A percentile compares a stretch with the other conserved stretches of the same genome.
Conservation (phyloP, 2,888 invertebrate genomes). For the Hirtodrosophila confusa region DNA sequence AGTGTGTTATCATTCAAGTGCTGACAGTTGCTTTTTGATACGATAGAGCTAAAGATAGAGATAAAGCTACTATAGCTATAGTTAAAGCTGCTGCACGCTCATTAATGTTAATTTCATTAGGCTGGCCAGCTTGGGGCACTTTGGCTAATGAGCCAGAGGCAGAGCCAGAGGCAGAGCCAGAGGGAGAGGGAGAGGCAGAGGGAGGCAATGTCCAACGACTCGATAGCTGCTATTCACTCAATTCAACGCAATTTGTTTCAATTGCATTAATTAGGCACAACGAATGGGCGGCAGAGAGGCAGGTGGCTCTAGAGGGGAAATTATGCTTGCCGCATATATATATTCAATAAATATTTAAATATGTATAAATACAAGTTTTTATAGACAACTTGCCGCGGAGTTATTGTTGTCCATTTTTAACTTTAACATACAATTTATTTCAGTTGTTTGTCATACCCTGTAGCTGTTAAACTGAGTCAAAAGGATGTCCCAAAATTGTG, state of each 20-base stretch:
- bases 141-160: slow-evolving; percentile 66
- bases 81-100: slow-evolving; percentile 36
- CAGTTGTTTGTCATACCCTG: slow-evolving; percentile 1
- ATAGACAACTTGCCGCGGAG: too few relatives aligned
- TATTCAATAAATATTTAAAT: too few relatives aligned
- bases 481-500: too few relatives aligned
- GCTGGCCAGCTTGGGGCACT: slow-evolving; percentile 58
- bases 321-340: too few relatives aligned
- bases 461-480: neutral
- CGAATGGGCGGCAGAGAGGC: slow-evolving; percentile 12
- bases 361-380: too few relatives aligned
- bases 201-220: slow-evolving; percentile 17
- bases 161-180: slow-evolving; percentile 10
- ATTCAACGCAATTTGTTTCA: slow-evolving; percentile 61
- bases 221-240: slow-evolving; percentile 48
- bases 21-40: slow-evolving; percentile 26
- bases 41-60: neutral
- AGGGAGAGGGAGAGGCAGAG: neutral
- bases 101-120: slow-evolving; percentile 75
- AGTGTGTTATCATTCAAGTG: slow-evolving; percentile 44
- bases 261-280: slow-evolving; percentile 73
- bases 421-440: too few relatives aligned
- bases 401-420: too few relatives aligned
- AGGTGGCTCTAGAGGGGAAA: too few relatives aligned
- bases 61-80: neutral